Conservation (phyloP, 2,888 invertebrate species). For the Lithosia quadra region DNA sequence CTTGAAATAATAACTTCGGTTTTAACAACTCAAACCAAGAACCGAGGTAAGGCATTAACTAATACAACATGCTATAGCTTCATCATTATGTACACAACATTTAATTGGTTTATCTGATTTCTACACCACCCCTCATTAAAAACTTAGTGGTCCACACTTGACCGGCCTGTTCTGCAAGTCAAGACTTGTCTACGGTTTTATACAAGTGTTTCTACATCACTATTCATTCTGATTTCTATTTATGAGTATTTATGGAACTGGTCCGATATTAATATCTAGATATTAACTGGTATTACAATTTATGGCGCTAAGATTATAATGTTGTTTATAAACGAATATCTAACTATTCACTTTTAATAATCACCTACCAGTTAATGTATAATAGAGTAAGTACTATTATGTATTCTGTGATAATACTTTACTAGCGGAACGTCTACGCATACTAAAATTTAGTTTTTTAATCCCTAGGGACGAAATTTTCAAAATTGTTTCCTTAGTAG, state of each 20-base stretch:
- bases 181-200: background rate
- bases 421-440: too few relatives aligned
- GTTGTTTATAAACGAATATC: background rate
- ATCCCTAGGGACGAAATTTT: background rate
- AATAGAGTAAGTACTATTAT: too few relatives aligned
- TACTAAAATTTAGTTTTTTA: background rate
- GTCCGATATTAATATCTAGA: background rate
- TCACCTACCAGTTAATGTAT: background rate
- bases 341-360: background rate
- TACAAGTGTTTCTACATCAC: background rate
- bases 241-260: background rate
- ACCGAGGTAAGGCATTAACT: background rate
- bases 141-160: background rate
- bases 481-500: background rate
- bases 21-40: background rate
- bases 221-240: conserved; percentile 10
- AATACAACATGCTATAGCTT: background rate
- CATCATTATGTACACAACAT: background rate
- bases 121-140: conserved; percentile 14
- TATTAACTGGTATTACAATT: background rate
- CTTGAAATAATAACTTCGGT: too few relatives aligned
- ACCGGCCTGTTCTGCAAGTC: conserved; percentile 2
- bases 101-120: conserved; percentile 10
- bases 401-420: too few relatives aligned
- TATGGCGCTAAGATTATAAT: background rate